Conservation (phyloP, 2,888 invertebrate genomes). For the Lamproptera curius region DNA sequence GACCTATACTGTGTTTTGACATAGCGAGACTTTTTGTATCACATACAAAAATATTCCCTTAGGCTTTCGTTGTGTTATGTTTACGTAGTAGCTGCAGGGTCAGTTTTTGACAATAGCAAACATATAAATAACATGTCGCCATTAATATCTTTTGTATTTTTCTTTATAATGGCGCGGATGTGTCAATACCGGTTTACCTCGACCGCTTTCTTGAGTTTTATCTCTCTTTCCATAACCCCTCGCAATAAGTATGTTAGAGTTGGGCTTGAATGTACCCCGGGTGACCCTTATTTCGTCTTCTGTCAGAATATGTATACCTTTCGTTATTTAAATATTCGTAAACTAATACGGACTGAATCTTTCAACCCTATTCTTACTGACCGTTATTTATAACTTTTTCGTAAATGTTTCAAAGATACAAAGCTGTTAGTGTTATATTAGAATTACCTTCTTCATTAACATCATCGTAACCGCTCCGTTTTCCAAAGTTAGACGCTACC, state of each 20-base stretch:
- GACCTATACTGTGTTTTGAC: slow-evolving; percentile 18
- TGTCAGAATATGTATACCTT: slow-evolving; percentile 43
- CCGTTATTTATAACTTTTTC: not conserved
- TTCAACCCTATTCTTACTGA: too few species aligned
- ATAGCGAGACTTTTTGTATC: slow-evolving; percentile 16
- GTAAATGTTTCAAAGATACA: not conserved
- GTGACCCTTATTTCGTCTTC: slow-evolving; percentile 64
- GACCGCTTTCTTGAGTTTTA: slow-evolving; percentile 26
- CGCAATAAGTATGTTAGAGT: slow-evolving; percentile 61
- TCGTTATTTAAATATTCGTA: slow-evolving; percentile 23
- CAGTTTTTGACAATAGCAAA: not conserved
- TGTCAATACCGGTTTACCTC: slow-evolving; percentile 34
- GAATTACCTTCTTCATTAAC: slow-evolving; percentile 57
- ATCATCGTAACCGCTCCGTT: slow-evolving; percentile 56
- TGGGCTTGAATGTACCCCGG: slow-evolving; percentile 59
- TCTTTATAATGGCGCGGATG: slow-evolving; percentile 23
- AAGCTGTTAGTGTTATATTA: not conserved
- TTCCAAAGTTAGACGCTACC: slow-evolving; percentile 62
- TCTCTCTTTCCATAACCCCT: slow-evolving; percentile 55
- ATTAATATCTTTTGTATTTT: slow-evolving; percentile 23
- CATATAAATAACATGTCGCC: slow-evolving; percentile 18
- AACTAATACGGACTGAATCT: not conserved
- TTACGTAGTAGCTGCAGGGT: too few species aligned
- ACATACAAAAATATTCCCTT: slow-evolving; percentile 26
- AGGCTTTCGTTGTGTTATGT: slow-evolving; percentile 25